Evolutionary conservation across 2,113 vertebrate species (phyloP).

Genomic region (Hyla sarda): DNA sequence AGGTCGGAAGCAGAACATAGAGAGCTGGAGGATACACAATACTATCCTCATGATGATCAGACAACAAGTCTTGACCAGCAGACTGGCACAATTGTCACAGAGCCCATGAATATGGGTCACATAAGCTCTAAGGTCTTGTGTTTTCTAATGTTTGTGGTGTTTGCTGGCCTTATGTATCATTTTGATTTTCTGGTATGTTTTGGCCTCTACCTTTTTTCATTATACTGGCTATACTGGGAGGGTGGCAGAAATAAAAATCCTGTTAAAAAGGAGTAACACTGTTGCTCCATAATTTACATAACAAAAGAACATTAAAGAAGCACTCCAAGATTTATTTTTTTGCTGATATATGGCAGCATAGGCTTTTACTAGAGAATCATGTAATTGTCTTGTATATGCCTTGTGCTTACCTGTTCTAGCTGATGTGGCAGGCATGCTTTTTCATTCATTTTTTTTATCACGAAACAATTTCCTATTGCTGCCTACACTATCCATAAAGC

Average conservation of each 20-base stretch:
- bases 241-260: conserved; percentile 71
- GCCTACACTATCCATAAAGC: too few species aligned
- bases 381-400: too few species aligned
- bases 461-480: too few species aligned
- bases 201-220: conserved; percentile 82
- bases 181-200: conserved; percentile 86
- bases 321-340: too few species aligned
- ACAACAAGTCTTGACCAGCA: conserved; percentile 62
- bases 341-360: too few species aligned
- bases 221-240: conserved; percentile 84
- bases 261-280: conserved; percentile 70
- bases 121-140: conserved; percentile 76
- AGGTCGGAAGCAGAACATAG: conserved; percentile 56
- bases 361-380: too few species aligned
- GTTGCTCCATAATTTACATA: conserved; percentile 39
- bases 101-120: conserved; percentile 71
- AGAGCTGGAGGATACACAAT: conserved; percentile 49
- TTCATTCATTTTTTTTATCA: too few species aligned
- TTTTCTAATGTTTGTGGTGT: conserved; percentile 78
- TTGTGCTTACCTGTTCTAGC: too few species aligned
- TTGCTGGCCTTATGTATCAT: conserved; percentile 80
- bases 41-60: conserved; percentile 53
- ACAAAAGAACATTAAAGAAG: conserved; percentile 54
- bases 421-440: too few species aligned
- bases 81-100: conserved; percentile 56